Evolutionary conservation across 1,140 invertebrate genomes (phyloP), one percentile per base, ranked within the genome.

Genomic region (Ditylenchus dipsaci): DNA sequence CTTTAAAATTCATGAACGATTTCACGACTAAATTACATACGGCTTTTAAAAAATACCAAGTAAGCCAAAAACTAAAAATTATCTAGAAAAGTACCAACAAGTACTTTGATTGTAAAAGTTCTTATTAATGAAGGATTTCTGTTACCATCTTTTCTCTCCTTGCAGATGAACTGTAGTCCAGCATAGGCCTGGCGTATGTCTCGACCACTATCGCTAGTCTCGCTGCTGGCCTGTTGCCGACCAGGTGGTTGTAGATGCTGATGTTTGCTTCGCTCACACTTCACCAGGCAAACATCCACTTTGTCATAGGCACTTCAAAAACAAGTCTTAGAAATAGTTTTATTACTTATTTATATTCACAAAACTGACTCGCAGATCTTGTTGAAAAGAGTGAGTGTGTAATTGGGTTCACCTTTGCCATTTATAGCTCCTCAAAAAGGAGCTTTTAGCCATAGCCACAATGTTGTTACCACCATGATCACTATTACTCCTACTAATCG

Each of bases 91-190:
- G n/a, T n/a, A n/a, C n/a, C n/a, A n/a, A n/a, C n/a, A n/a, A n/a
- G n/a, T n/a, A n/a, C n/a, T n/a, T n/a, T n/a, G n/a, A n/a, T n/a
- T n/a, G n/a, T n/a, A n/a, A n/a, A n/a, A n/a, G n/a, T n/a, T n/a
- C n/a, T n/a, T n/a, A n/a, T n/a, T n/a, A n/a, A n/a, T n/a, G n/a
- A n/a, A n/a, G n/a, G n/a, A n/a, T n/a, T n/a, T n/a, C n/a, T 0
- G 19, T 42, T 59, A 71, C 68, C 68, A 59, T 57, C 65, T 42
- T 49, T 53, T 23, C 27, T 57, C 23, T 70, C 67, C 49, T 70
- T 70, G 26, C 68, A 70, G 42, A 70, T 43, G 64, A 70, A 70
- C 43, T 70, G 65, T 21, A 70, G 47, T 17, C 68, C 68, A 27
- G 68, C 53, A 61, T 70, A 70, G 21, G 65, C 68, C n/a, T 23